These are phyloP conservation scores for Aratinga solstitialis DNA, from an alignment of 2,797 vertebrate species.

Conservation along the genomic window DNA sequence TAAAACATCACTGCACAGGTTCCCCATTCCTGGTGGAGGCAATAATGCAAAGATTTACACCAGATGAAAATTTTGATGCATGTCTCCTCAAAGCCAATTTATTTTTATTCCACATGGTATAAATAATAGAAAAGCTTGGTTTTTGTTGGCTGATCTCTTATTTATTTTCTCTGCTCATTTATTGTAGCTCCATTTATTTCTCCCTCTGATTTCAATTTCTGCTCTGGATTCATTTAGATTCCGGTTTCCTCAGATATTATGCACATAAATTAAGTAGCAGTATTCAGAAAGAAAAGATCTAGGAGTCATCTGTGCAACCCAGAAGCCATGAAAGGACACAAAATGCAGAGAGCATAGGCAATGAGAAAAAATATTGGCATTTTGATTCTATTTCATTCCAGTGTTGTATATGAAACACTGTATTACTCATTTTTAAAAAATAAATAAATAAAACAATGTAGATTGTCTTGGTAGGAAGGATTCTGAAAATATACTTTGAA, in stretches of 20 bases:
- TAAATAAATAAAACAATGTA: neutral
- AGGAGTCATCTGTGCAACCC: neutral
- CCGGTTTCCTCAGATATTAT: constrained; percentile 24
- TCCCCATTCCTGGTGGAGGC: neutral
- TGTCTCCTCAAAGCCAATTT: constrained; percentile 4
- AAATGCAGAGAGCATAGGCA: neutral
- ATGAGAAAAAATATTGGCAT: neutral
- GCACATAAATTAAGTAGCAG: constrained; percentile 40
- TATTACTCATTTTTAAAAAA: neutral
- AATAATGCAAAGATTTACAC: neutral
- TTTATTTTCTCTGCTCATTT: constrained; percentile 11
- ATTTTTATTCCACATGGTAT: constrained; percentile 11
- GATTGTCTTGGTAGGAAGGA: neutral
- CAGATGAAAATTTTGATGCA: neutral
- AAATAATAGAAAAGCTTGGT: neutral
- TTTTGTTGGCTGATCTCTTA: neutral
- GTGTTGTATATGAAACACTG: neutral
- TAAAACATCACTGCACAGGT: neutral
- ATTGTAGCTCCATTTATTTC: neutral
- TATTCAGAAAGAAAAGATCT: neutral
- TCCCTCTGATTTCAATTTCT: constrained; percentile 40
- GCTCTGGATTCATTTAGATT: constrained; percentile 21
- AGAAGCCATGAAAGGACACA: constrained; percentile 10
- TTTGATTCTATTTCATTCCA: constrained; percentile 28
- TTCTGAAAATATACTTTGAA: constrained; percentile 1